Percentiles rank a stretch among this genome's conserved stretches.
These are phyloP conservation scores for Odobenus rosmarus DNA, from an alignment of 2,113 vertebrate genomes.

Conservation along the genomic window DNA sequence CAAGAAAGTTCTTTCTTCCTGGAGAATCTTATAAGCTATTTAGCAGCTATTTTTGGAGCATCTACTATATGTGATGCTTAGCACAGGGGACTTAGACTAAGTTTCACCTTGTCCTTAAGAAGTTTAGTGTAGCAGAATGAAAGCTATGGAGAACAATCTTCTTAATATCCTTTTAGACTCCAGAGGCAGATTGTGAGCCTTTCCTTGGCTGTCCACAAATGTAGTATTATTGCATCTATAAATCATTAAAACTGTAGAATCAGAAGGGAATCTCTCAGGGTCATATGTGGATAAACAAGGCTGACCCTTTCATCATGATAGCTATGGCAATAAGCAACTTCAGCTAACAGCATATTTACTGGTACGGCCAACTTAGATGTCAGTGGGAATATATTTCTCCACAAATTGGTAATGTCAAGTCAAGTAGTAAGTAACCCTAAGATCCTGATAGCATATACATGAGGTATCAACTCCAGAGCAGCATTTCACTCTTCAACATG, in stretches of 20 bases:
- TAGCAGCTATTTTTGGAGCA: not conserved
- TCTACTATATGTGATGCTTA: not conserved
- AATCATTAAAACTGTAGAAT: slow-evolving; percentile 29
- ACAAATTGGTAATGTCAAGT: not conserved
- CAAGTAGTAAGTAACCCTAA: not conserved
- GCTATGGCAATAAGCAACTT: not conserved
- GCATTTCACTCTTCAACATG: not conserved
- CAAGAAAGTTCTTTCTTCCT: not conserved
- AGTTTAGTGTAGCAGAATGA: not conserved
- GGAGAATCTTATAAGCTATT: slow-evolving; percentile 12
- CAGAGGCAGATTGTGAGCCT: not conserved
- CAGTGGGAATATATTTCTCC: not conserved
- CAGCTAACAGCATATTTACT: not conserved
- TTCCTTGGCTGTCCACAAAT: not conserved
- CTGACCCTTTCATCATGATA: not conserved
- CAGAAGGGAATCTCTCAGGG: not conserved
- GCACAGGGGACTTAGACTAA: not conserved
- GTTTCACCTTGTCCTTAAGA: not conserved
- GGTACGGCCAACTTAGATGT: not conserved
- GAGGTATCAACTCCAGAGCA: not conserved
- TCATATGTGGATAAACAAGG: not conserved
- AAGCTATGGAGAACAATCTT: not conserved
- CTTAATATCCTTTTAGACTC: not conserved
- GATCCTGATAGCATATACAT: not conserved
- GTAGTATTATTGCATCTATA: slow-evolving; percentile 18